Percentiles rank a stretch among this genome's conserved stretches.
phyloP scores from a whole-genome alignment of 2,888 invertebrate genomes.

The Phasia obesa region DNA sequence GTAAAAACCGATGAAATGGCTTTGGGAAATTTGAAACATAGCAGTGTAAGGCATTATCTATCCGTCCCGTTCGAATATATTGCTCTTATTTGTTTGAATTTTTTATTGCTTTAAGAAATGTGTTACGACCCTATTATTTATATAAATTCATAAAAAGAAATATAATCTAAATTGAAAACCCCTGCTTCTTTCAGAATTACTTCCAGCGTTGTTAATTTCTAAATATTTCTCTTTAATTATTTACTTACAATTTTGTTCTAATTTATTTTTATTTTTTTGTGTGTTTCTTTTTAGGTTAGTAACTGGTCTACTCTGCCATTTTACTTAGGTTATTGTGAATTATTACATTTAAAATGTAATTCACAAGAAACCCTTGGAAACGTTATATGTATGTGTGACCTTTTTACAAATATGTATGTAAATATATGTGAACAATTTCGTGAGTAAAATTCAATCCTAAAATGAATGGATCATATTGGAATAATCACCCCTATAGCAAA shows the following conservation, averaged over 20 bases:
- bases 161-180: too few species aligned
- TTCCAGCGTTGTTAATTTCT: background rate
- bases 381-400: constrained; percentile 1
- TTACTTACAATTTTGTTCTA: background rate
- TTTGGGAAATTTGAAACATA: too few species aligned
- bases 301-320: background rate
- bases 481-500: too few species aligned
- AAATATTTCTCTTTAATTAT: background rate
- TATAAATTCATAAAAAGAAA: too few species aligned
- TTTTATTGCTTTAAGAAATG: too few species aligned
- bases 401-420: background rate
- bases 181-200: too few species aligned
- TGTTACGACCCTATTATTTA: too few species aligned
- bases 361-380: constrained; percentile 14
- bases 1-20: too few species aligned
- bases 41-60: too few species aligned
- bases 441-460: constrained; percentile 8
- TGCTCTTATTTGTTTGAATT: too few species aligned
- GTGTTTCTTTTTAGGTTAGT: constrained; percentile 40
- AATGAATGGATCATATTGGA: too few species aligned
- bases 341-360: background rate
- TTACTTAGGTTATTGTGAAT: constrained; percentile 28
- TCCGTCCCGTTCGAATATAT: too few species aligned
- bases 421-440: background rate
- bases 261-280: background rate